These are phyloP conservation scores for Antigone vipio DNA, from an alignment of 2,113 vertebrate genomes.

Conservation along the genomic window DNA sequence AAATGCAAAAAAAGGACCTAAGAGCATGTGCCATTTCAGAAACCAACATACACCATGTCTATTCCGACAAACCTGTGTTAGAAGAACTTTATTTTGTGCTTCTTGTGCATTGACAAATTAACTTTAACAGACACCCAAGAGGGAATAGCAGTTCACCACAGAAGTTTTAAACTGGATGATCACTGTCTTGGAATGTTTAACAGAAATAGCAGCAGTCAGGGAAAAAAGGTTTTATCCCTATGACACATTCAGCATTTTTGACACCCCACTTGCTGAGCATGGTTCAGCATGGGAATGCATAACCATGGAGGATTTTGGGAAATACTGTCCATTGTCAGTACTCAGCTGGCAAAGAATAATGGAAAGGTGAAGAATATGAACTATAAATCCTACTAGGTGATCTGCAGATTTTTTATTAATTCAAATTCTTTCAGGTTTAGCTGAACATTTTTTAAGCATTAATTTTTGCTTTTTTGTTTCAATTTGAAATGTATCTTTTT, in stretches of 20 bases:
- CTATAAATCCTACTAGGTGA: background rate
- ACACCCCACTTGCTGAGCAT: background rate
- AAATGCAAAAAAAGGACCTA: background rate
- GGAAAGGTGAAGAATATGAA: background rate
- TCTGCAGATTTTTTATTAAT: background rate
- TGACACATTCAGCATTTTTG: background rate
- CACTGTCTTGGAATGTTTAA: slow-evolving; percentile 30
- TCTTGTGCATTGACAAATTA: slow-evolving; percentile 36
- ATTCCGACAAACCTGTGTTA: background rate
- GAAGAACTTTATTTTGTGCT: background rate
- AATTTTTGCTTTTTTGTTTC: background rate
- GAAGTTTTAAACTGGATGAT: slow-evolving; percentile 30
- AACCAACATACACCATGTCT: background rate
- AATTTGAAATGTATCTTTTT: background rate
- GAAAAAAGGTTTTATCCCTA: background rate
- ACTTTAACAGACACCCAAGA: slow-evolving; percentile 25
- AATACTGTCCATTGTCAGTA: background rate
- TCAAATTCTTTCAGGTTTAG: background rate
- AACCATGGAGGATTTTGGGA: background rate
- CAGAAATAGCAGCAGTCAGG: slow-evolving; percentile 11
- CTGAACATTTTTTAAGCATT: background rate
- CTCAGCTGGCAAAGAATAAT: background rate
- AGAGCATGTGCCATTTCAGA: background rate
- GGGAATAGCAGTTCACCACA: slow-evolving; percentile 9
- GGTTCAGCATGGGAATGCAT: background rate